Conservation (phyloP, 2,888 invertebrate species). For the Drosophila robusta region DNA sequence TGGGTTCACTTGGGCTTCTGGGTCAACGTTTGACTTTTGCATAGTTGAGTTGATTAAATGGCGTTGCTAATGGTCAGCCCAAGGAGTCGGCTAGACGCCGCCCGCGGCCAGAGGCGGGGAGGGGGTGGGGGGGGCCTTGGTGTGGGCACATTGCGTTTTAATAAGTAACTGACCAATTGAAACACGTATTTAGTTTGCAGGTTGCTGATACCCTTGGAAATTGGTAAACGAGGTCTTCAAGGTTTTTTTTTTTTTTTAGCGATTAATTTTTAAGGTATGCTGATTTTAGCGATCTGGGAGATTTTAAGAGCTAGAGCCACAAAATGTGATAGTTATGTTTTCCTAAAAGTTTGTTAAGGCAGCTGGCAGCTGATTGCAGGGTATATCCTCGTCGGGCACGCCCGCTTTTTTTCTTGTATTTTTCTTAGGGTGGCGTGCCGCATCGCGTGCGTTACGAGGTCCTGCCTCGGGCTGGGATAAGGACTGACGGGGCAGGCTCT, state of each 20-base stretch:
- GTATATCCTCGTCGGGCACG: not conserved
- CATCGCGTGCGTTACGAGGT: slow-evolving; percentile 47
- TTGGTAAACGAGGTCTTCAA: not conserved
- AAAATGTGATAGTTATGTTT: too few relatives aligned
- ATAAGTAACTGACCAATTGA: slow-evolving; percentile 46
- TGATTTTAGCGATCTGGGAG: too few relatives aligned
- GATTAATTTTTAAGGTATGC: too few relatives aligned
- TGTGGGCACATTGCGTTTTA: slow-evolving; percentile 8
- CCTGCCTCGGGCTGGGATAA: slow-evolving; percentile 20
- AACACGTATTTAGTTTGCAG: slow-evolving; percentile 13
- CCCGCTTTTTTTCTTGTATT: not conserved
- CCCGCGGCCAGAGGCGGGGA: too few relatives aligned
- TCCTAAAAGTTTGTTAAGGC: too few relatives aligned
- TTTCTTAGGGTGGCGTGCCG: slow-evolving; percentile 11
- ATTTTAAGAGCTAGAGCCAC: too few relatives aligned
- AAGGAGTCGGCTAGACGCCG: slow-evolving; percentile 8
- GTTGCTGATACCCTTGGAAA: not conserved
- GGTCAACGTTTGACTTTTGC: slow-evolving; percentile 49
- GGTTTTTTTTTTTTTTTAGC: too few relatives aligned
- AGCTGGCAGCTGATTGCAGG: not conserved
- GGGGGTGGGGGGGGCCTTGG: too few relatives aligned
- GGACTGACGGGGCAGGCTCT: slow-evolving; percentile 1
- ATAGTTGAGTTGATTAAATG: slow-evolving; percentile 71
- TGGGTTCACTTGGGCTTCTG: slow-evolving; percentile 11
- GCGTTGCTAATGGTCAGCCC: slow-evolving; percentile 72